Base-by-base conservation (phyloP, 2,888 invertebrate species). In the Dynastes tityus region DNA sequence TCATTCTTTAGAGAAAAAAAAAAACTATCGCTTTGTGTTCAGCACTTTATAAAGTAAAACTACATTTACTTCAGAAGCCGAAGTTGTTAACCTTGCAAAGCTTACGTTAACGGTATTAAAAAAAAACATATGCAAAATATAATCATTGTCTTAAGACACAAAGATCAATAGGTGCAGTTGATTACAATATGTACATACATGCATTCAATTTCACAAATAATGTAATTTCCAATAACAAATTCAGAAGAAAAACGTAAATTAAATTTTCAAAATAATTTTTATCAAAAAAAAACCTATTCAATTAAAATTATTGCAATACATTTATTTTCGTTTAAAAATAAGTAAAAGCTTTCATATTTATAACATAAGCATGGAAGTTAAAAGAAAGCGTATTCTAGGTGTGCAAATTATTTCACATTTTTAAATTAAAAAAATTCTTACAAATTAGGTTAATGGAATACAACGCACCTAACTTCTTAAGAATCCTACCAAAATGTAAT, bases 31-130 rank as follows among this genome's bases (percentile, higher is more conserved):
- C 40, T 37, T 40, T 65, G 65, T 40, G 40, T 53, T 53, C n/a
- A 53, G 16, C 16, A 53, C n/a, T 53, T 53, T n/a, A 53, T 27
- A 70, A n/a, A 51, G 53, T 29, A 29, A 70, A 70, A 70, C 68
- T 51, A 70, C 68, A 70, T 53, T 70, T 70, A 70, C 68, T 51
- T 51, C 13, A 51, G 53, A 51, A 13, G 53, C 68, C n/a, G 13
- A 22, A 70, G 68, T 51, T 70, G 68, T 53, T 70, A 70, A 53
- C 68, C 68, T 70, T 70, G 68, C 53, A 51, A 29, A 53, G 68
- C 27, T 49, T 70, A 51, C 51, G 27, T 70, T 70, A 70, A 70
- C 68, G 68, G 68, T 70, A 70, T 29, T n/a, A 11, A 49, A 45
- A 45, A 22, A 37, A 45, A 53, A 6, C 53, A 53, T 70, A 51